Evolutionary conservation across 2,797 vertebrate genomes (phyloP).

Genomic region (Lagocephalus sceleratus): DNA sequence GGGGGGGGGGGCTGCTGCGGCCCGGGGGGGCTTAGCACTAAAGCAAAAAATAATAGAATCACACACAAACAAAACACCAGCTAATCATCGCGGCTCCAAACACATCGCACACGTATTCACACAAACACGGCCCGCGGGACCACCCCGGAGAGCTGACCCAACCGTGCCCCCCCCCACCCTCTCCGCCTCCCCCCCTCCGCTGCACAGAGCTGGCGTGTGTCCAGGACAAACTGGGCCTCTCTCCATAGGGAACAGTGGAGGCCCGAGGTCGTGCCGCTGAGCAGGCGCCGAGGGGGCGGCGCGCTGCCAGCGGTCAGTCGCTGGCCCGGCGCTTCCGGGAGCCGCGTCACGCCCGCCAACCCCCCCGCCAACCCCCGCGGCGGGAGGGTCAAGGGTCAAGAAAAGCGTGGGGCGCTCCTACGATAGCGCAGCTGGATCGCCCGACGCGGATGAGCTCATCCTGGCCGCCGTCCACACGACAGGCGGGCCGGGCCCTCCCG

Average conservation of each 20-base stretch:
- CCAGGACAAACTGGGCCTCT: constrained; percentile 73
- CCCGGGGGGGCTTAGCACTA: constrained; percentile 29
- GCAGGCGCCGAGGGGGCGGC: constrained; percentile 69
- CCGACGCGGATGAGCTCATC: constrained; percentile 71
- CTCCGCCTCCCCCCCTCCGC: constrained; percentile 29
- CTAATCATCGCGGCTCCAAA: constrained; percentile 62
- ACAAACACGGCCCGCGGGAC: constrained; percentile 56
- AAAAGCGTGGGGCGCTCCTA: constrained; percentile 37
- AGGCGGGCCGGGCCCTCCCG: constrained; percentile 39
- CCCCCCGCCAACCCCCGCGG: constrained; percentile 5
- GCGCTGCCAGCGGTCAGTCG: constrained; percentile 66
- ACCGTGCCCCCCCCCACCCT: constrained; percentile 43
- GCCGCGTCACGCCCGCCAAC: constrained; percentile 40
- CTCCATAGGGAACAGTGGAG: constrained; percentile 57
- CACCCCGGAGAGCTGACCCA: constrained; percentile 72
- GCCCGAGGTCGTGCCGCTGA: constrained; percentile 56
- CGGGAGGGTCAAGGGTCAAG: constrained; percentile 53
- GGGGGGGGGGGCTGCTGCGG: constrained; percentile 46
- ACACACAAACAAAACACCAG: constrained; percentile 65
- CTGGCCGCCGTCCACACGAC: constrained; percentile 58
- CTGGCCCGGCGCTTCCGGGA: constrained; percentile 50
- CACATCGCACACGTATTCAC: constrained; percentile 47
- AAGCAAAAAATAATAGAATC: constrained; percentile 60
- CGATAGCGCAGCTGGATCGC: constrained; percentile 46
- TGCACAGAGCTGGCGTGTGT: constrained; percentile 64